Evolutionary conservation across 2,113 vertebrate genomes (phyloP).

Genomic region (Vanacampus margaritifer): DNA sequence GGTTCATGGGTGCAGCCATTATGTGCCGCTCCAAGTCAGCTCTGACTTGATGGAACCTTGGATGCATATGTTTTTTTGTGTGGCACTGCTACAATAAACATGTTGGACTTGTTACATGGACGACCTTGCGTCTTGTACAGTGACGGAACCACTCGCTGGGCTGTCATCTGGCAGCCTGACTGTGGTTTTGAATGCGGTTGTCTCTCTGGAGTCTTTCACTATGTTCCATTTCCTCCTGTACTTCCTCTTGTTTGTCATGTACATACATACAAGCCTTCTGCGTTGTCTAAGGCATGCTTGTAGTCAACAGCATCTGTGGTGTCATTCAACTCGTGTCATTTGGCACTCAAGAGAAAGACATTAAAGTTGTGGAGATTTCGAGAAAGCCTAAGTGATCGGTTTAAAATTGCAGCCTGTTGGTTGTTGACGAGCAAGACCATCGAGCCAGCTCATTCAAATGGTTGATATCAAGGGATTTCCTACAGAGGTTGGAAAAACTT

Average conservation of each 20-base stretch:
- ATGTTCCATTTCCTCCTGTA: neutral
- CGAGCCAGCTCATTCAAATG: neutral
- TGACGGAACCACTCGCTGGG: constrained; percentile 43
- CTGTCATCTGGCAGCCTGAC: constrained; percentile 45
- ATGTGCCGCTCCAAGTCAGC: neutral
- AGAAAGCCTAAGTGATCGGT: neutral
- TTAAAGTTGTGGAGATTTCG: neutral
- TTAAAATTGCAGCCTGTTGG: neutral
- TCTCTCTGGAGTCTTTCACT: constrained; percentile 18
- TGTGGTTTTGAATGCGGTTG: constrained; percentile 56
- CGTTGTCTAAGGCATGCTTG: constrained; percentile 11
- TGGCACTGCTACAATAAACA: constrained; percentile 39
- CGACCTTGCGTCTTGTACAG: constrained; percentile 46
- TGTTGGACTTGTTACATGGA: constrained; percentile 54
- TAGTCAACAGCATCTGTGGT: neutral
- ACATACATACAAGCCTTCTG: neutral
- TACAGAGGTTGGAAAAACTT: neutral
- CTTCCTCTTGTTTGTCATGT: neutral
- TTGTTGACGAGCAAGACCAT: neutral
- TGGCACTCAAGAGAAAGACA: neutral
- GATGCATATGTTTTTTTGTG: constrained; percentile 11
- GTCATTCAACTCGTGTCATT: constrained; percentile 1
- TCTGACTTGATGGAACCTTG: neutral
- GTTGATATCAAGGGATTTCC: neutral
- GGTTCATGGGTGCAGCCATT: neutral